Evolutionary conservation across 2,888 invertebrate genomes (phyloP).

Genomic region (Cloeon dipterum): DNA sequence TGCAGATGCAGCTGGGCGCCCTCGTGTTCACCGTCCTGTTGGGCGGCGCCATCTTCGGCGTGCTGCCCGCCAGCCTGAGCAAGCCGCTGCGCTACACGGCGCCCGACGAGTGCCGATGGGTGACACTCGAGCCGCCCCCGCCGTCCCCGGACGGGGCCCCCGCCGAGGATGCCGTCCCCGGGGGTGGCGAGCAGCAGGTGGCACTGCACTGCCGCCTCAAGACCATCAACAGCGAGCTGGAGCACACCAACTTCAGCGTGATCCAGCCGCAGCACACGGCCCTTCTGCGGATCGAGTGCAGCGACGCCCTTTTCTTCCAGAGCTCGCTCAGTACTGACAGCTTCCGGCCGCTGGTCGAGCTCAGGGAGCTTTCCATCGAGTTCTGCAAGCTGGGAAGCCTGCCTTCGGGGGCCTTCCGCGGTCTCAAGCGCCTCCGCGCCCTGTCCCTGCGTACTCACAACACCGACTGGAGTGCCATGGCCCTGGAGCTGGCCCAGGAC

Average conservation of each 20-base stretch:
- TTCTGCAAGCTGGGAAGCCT: slow-evolving; percentile 64
- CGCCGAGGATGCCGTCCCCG: slow-evolving; percentile 15
- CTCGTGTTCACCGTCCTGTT: slow-evolving; percentile 31
- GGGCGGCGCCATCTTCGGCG: slow-evolving; percentile 30
- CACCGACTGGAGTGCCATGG: slow-evolving; percentile 63
- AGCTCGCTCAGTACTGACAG: slow-evolving; percentile 54
- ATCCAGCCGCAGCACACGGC: slow-evolving; percentile 64
- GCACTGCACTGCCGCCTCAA: slow-evolving; percentile 48
- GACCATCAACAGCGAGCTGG: slow-evolving; percentile 59
- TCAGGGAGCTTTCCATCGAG: slow-evolving; percentile 55
- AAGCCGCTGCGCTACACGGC: slow-evolving; percentile 45
- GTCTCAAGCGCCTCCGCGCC: slow-evolving; percentile 51
- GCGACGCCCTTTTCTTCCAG: slow-evolving; percentile 57
- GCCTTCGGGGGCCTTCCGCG: slow-evolving; percentile 59
- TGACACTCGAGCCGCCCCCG: slow-evolving; percentile 20
- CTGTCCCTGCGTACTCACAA: slow-evolving; percentile 63
- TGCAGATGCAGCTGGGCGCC: slow-evolving; percentile 17
- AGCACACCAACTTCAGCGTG: slow-evolving; percentile 61
- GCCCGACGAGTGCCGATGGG: slow-evolving; percentile 63
- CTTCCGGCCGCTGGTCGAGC: slow-evolving; percentile 48
- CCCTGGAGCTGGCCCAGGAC: slow-evolving; percentile 46
- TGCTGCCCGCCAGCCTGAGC: slow-evolving; percentile 32
- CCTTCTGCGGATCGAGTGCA: slow-evolving; percentile 50
- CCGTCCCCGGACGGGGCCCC: slow-evolving; percentile 8
- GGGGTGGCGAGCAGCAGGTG: slow-evolving; percentile 28